Base-by-base conservation (phyloP, 2,797 vertebrate genomes). In the Enteromius unitaeniatus region DNA sequence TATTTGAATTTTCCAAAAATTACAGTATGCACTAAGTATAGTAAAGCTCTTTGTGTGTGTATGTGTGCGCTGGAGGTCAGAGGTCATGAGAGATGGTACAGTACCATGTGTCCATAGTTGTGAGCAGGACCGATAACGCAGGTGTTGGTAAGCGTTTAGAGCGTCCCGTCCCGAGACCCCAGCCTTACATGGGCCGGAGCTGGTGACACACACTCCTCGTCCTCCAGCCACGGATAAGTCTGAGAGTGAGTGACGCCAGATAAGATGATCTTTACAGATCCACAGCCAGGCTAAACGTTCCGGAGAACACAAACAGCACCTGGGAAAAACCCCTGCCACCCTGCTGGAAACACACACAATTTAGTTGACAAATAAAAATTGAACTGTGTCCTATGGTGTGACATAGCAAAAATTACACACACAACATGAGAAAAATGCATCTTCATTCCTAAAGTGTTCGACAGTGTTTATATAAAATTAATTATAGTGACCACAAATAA, bases 161-260 rank as follows among this genome's bases (percentile, higher is more conserved):
- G 9, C 23, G 6, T 8, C 55, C 42, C 58, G 15, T n/a, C 8
- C 62, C 23, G 6, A 0, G 17, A 85, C 62, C 81, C 60, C 53
- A 21, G 79, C 87, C 84, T 67, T 86, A 86, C 37, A 88, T 82
- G 84, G 79, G 6, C 4, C 28, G 11, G 58, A 23, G 11, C 49
- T 69, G 23, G 4, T 81, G 73, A 42, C 28, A 58, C 72, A 26
- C 70, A 72, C 60, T 83, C 80, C 45, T 78, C 13, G 55, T 78
- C 72, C 73, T 62, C 81, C 79, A 75, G 72, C 4, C 14, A 47
- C 17, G 40, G 83, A 85, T 83, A 85, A 26, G 19, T 3, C 72
- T 65, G 81, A 65, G 74, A 74, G 78, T 15, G 37, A 49, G 77
- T 79, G 78, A 84, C 28, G 34, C 74, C 17, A 28, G 23, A 49